Conservation (phyloP, 2,797 vertebrate species). For the Potorous gilbertii region DNA sequence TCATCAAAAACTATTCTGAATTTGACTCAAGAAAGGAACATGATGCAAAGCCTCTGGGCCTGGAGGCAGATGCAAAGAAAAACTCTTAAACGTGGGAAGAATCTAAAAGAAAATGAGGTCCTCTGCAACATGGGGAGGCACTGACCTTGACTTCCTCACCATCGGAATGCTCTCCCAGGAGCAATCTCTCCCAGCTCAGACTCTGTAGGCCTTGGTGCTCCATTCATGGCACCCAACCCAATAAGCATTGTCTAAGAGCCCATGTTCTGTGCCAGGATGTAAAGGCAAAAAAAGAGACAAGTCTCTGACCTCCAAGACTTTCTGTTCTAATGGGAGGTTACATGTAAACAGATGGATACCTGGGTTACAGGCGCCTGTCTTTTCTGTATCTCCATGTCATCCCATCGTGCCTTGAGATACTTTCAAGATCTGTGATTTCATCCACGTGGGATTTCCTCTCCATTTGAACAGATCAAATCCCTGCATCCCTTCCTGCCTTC, state of each 20-base stretch:
- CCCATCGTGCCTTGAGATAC: not conserved
- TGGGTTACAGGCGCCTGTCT: not conserved
- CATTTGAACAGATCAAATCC: not conserved
- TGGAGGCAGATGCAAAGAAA: not conserved
- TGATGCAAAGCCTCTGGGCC: not conserved
- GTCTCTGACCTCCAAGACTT: not conserved
- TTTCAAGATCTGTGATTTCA: not conserved
- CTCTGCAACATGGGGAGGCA: not conserved
- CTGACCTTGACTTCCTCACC: not conserved
- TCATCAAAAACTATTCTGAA: conserved; percentile 45
- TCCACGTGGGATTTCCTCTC: not conserved
- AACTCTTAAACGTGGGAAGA: not conserved
- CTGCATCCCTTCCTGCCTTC: not conserved
- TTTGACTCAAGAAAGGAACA: conserved; percentile 21
- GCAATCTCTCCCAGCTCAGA: not conserved
- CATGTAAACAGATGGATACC: not conserved
- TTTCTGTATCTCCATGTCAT: not conserved
- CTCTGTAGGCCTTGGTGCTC: not conserved
- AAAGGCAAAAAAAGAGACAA: not conserved
- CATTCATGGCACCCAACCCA: not conserved
- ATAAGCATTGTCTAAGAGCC: not conserved
- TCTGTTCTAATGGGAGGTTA: not conserved
- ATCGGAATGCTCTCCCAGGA: not conserved
- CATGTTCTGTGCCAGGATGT: not conserved
- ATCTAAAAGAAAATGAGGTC: not conserved